A percentile compares a stretch with the other conserved stretches of the same genome.
phyloP scores from a whole-genome alignment of 2,797 vertebrate genomes.

The Tiaroga cobitis region DNA sequence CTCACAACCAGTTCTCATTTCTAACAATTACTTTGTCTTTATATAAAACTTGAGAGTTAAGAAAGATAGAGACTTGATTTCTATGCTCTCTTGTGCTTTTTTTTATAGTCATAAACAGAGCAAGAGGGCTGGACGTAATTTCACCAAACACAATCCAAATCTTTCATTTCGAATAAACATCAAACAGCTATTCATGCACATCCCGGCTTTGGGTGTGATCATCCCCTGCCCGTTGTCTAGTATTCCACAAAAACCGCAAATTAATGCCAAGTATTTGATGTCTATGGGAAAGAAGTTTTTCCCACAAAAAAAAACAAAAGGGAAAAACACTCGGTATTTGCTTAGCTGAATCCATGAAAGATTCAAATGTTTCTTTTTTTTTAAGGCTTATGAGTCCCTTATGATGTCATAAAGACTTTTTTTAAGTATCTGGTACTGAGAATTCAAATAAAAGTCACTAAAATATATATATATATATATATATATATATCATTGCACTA shows the following conservation, averaged over 20 bases:
- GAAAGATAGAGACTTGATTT: slow-evolving; percentile 29
- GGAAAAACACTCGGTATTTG: not conserved
- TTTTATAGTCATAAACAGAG: not conserved
- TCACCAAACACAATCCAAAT: slow-evolving; percentile 1
- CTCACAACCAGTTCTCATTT: slow-evolving; percentile 41
- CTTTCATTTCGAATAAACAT: not conserved
- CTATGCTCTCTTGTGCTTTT: slow-evolving; percentile 35
- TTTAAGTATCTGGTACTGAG: slow-evolving; percentile 11
- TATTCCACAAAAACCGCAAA: not conserved
- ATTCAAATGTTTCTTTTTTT: not conserved
- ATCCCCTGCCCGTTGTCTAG: not conserved
- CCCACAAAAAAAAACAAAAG: not conserved
- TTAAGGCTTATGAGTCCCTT: not conserved
- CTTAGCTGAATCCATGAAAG: not conserved
- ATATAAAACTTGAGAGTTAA: slow-evolving; percentile 19
- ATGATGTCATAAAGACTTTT: not conserved
- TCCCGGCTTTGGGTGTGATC: slow-evolving; percentile 1
- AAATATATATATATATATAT: too few species aligned
- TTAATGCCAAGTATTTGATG: not conserved
- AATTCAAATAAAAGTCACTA: slow-evolving; percentile 33
- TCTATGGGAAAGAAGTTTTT: not conserved
- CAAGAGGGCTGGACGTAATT: not conserved
- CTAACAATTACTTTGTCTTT: slow-evolving; percentile 39
- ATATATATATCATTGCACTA: slow-evolving; percentile 25
- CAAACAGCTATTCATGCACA: not conserved